Percentiles rank a stretch among this genome's conserved stretches.
These are phyloP conservation scores for Dione juno DNA, from an alignment of 2,888 invertebrate genomes.

Conservation along the genomic window DNA sequence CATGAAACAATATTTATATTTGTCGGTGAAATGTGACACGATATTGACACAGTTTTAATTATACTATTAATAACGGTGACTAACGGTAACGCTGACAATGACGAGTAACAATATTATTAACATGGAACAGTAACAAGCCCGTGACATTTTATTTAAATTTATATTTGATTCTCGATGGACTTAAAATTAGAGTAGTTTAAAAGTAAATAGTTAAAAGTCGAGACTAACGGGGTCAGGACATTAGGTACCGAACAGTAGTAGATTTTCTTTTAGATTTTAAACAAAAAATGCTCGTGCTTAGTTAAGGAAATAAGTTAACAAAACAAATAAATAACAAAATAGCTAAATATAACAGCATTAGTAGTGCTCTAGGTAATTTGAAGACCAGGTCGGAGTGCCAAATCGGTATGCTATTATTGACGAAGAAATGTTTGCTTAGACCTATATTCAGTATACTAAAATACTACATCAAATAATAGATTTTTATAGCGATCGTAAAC, in stretches of 20 bases:
- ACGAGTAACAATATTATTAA: slow-evolving; percentile 29
- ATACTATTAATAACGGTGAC: slow-evolving; percentile 15
- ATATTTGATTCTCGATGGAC: too few relatives aligned
- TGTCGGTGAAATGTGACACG: slow-evolving; percentile 18
- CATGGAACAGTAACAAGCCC: slow-evolving; percentile 7
- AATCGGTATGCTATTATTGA: slow-evolving; percentile 45
- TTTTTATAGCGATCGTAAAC: not conserved
- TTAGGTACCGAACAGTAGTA: too few relatives aligned
- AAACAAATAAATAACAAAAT: too few relatives aligned
- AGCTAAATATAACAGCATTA: slow-evolving; percentile 35
- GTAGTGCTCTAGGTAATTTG: slow-evolving; percentile 30
- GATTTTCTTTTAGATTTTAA: too few relatives aligned
- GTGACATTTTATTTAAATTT: slow-evolving; percentile 6
- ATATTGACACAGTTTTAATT: slow-evolving; percentile 17
- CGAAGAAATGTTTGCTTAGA: slow-evolving; percentile 36
- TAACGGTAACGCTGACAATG: slow-evolving; percentile 14
- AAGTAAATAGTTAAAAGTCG: too few relatives aligned
- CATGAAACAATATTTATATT: slow-evolving; percentile 1
- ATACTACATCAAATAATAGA: slow-evolving; percentile 7
- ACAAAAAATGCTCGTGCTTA: too few relatives aligned
- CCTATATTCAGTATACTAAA: slow-evolving; percentile 39
- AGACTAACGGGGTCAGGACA: too few relatives aligned
- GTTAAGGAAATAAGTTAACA: too few relatives aligned
- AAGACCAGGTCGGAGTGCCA: slow-evolving; percentile 40
- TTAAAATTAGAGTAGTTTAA: too few relatives aligned